Conservation (phyloP, 1,140 invertebrate species). For the Caenorhabditis latens region DNA sequence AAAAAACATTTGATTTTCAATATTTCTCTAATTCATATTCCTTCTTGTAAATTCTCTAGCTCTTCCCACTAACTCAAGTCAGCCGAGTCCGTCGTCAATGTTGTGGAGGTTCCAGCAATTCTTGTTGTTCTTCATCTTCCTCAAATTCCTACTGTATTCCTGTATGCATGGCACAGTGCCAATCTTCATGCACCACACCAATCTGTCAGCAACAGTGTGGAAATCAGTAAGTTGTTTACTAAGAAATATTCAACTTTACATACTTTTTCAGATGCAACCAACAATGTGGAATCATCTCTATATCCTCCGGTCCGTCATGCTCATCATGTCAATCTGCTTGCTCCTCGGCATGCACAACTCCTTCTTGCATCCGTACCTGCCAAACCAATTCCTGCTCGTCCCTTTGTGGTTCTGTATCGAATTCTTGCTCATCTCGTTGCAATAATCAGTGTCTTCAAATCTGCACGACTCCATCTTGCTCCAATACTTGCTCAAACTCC, state of each 20-base stretch:
- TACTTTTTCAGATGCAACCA: constrained; percentile 4
- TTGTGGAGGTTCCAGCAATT: background rate
- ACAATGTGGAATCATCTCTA: constrained; percentile 10
- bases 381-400: constrained; percentile 26
- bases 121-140: constrained; percentile 6
- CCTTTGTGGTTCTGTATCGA: background rate
- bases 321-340: constrained; percentile 30
- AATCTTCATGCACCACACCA: constrained; percentile 23
- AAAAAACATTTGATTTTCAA: too few species aligned
- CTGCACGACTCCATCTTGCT: constrained; percentile 27
- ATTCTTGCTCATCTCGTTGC: background rate
- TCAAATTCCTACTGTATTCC: constrained; percentile 17
- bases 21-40: too few species aligned
- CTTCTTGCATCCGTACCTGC: constrained; percentile 12
- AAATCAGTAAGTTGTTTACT: background rate
- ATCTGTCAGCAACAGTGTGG: constrained; percentile 19
- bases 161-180: constrained; percentile 34
- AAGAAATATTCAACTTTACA: background rate
- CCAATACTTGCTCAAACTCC: constrained; percentile 17
- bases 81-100: constrained; percentile 42
- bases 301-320: constrained; percentile 7
- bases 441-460: constrained; percentile 38
- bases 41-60: background rate
- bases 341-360: constrained; percentile 17
- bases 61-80: background rate